phyloP scores from a whole-genome alignment of 2,797 vertebrate genomes.

The Danio aesculapii region DNA sequence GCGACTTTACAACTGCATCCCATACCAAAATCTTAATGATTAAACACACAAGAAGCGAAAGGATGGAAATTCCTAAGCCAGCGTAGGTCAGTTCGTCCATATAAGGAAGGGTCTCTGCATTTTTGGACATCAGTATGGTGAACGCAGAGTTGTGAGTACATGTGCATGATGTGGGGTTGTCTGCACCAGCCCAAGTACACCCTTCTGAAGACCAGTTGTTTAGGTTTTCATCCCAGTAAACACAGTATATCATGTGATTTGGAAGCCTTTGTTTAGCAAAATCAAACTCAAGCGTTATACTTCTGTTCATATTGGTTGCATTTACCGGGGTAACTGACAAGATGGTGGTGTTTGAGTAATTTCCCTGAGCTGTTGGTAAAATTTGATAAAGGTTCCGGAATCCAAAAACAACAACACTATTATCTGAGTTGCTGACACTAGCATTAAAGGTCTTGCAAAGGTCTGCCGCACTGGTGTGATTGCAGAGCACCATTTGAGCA shows the following conservation, averaged over 20 bases:
- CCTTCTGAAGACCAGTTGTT: neutral
- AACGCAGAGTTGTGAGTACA: constrained; percentile 76
- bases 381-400: rapidly evolving
- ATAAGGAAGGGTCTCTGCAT: neutral
- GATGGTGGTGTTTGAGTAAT: constrained; percentile 61
- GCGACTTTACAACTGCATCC: constrained; percentile 74
- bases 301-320: rapidly evolving
- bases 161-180: neutral
- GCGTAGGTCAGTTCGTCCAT: constrained; percentile 58
- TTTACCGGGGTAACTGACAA: constrained; percentile 60
- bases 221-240: constrained; percentile 59
- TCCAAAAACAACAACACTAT: neutral
- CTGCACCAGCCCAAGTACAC: constrained; percentile 55
- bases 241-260: constrained; percentile 63
- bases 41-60: constrained; percentile 71
- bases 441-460: neutral
- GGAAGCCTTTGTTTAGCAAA: neutral
- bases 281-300: constrained; percentile 27
- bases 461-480: rapidly evolving
- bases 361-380: neutral
- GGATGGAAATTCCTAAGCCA: constrained; percentile 72
- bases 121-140: constrained; percentile 72
- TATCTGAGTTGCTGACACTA: rapidly evolving
- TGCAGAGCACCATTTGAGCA: constrained; percentile 50
- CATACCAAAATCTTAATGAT: constrained; percentile 73